phyloP scores from a whole-genome alignment of 1,140 invertebrate species.

The Cyclargus thomasi region DNA sequence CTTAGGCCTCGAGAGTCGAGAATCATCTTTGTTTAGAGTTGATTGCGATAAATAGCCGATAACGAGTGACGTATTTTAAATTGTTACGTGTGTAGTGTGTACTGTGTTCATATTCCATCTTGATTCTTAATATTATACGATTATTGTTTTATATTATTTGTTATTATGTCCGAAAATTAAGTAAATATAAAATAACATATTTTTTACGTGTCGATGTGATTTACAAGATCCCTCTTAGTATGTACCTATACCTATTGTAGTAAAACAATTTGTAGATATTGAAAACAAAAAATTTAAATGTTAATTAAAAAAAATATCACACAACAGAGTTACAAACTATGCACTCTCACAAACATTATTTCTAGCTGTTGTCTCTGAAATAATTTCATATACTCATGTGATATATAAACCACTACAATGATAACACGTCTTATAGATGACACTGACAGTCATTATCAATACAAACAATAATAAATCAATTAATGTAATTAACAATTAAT shows the following conservation, averaged over 20 bases:
- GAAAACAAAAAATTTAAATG: too few species aligned
- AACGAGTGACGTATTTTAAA: conserved; percentile 2
- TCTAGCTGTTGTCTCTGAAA: too few species aligned
- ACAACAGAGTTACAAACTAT: too few species aligned
- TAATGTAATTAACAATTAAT: background rate
- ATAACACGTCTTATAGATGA: background rate
- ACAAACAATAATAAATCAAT: conserved; percentile 2
- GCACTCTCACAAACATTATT: too few species aligned
- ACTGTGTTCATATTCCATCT: background rate
- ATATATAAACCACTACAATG: background rate
- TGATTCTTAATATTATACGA: background rate
- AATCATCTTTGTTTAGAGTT: conserved; percentile 5
- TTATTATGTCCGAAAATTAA: too few species aligned
- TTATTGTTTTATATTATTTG: background rate
- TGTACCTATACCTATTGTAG: too few species aligned
- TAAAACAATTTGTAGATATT: too few species aligned
- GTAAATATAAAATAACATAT: too few species aligned
- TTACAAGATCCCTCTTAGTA: too few species aligned
- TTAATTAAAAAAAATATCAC: too few species aligned
- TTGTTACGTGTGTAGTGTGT: background rate
- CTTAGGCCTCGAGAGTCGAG: conserved; percentile 2
- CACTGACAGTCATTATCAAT: background rate
- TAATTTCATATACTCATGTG: too few species aligned
- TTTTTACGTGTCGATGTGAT: too few species aligned
- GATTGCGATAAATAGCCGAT: conserved; percentile 11